phyloP scores from a whole-genome alignment of 1,140 invertebrate genomes.

The Aphelenchoides fujianensis region DNA sequence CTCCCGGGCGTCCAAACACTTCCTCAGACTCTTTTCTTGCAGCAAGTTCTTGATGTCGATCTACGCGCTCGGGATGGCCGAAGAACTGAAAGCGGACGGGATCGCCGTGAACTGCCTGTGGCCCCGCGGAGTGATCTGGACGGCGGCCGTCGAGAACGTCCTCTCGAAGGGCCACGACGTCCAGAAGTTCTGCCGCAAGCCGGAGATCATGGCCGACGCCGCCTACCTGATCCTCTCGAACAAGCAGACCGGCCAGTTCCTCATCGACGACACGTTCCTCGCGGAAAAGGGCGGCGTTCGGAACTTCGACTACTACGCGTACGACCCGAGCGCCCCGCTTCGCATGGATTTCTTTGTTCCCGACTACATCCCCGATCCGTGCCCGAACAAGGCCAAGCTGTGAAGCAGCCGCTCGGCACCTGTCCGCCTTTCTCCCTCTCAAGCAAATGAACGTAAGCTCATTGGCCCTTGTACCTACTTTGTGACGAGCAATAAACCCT shows the following conservation, averaged over 20 bases:
- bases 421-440: no score
- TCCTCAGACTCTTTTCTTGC: slow-evolving; percentile 98
- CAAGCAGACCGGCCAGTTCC: slow-evolving; percentile 80
- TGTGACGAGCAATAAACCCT: background rate
- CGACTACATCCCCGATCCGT: slow-evolving; percentile 3
- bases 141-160: slow-evolving; percentile 25
- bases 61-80: slow-evolving; percentile 88
- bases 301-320: slow-evolving; percentile 80
- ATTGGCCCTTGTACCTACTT: background rate
- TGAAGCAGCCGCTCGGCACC: no score
- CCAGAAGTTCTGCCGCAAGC: slow-evolving; percentile 70
- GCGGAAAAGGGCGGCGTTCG: slow-evolving; percentile 81
- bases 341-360: slow-evolving; percentile 72
- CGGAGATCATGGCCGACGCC: slow-evolving; percentile 72
- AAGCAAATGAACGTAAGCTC: no score
- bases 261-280: slow-evolving; percentile 90
- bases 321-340: slow-evolving; percentile 77
- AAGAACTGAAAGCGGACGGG: slow-evolving; percentile 77
- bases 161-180: background rate
- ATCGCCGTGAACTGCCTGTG: slow-evolving; percentile 93
- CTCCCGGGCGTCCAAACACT: no score
- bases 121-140: slow-evolving; percentile 28
- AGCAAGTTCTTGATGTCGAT: slow-evolving; percentile 99
- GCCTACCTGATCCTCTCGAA: slow-evolving; percentile 83
- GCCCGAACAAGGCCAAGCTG: background rate